These are phyloP conservation scores for Enteromius viviparus DNA, from an alignment of 2,797 vertebrate species.

Conservation along the genomic window DNA sequence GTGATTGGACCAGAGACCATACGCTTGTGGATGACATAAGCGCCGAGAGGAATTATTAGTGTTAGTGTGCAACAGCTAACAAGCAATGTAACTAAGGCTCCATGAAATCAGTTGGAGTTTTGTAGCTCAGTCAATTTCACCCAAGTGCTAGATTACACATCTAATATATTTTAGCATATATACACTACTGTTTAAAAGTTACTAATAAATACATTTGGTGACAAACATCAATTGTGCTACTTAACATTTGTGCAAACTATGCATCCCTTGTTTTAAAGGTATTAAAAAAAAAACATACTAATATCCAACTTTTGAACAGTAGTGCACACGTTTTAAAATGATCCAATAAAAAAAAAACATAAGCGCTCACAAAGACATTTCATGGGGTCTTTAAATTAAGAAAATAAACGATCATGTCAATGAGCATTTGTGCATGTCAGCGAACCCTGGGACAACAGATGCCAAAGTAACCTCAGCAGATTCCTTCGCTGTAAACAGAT, in stretches of 20 bases:
- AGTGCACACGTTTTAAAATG: neutral
- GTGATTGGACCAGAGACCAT: neutral
- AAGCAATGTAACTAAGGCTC: neutral
- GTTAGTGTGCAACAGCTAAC: conserved; percentile 16
- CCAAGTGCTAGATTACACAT: neutral
- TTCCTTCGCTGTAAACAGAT: conserved; percentile 29
- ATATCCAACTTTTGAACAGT: neutral
- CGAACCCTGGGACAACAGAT: conserved; percentile 24
- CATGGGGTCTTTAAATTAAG: neutral
- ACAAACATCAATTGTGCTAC: neutral
- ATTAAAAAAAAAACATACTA: neutral
- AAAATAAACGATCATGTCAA: conserved; percentile 2
- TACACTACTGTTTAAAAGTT: neutral
- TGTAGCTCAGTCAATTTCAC: neutral
- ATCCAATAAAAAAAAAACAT: neutral
- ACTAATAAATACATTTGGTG: neutral
- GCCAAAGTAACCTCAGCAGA: conserved; percentile 37
- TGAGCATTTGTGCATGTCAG: conserved; percentile 26
- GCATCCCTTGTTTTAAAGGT: neutral
- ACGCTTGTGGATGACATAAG: conserved; percentile 1
- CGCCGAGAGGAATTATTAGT: conserved; percentile 9
- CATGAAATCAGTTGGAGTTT: neutral
- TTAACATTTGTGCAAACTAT: neutral
- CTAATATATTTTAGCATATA: neutral
- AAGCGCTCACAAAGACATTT: neutral